Evolutionary conservation across 2,797 vertebrate genomes (phyloP), one percentile per base, ranked within the genome.

Genomic region (Perodicticus potto): DNA sequence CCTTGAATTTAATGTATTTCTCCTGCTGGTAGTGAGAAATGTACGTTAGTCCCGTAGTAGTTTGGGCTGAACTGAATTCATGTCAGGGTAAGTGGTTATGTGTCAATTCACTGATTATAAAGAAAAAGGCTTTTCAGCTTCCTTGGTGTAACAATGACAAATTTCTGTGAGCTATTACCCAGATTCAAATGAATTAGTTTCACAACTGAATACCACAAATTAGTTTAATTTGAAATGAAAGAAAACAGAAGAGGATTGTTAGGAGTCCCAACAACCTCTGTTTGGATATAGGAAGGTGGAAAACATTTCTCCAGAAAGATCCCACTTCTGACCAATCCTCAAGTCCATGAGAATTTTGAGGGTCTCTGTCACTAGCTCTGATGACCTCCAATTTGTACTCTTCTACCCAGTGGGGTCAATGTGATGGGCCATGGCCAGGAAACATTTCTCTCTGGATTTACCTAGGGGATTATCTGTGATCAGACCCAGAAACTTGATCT

Each of bases 181-280:
- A 29, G 12, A 73, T 69, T 90, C 82, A 49, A 13, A 49, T 49
- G 49, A 49, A 49, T 49, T 49, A 86, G 77, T 81, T 92, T 95
- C 8, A 57, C 14, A 81, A 89, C 14, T n/a, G 23, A 93, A 89
- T 84, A 55, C 25, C 55, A 84, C 45, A 23, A 77, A 83, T 94
- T 91, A 43, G 19, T 72, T 96, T 95, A 65, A 95, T 76, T 34
- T 84, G 43, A 94, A 86, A 80, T 82, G 53, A 85, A 96, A 93
- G 67, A 92, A 96, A 94, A 94, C 19, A 81, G 34, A 86, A 69
- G n/a, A 74, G 19, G 4, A 77, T 22, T 73, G 40, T 29, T 13
- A 12, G 53, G 57, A 70, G 12, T 27, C 10, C 27, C 53, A 55
- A 55, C 13, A 94, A 72, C 29, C 70, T 53, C 72, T 67, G 19